A percentile compares a stretch with the other conserved stretches of the same genome.
Evolutionary conservation across 2,888 invertebrate species (phyloP).

Genomic region (Pachymerium ferrugineum): DNA sequence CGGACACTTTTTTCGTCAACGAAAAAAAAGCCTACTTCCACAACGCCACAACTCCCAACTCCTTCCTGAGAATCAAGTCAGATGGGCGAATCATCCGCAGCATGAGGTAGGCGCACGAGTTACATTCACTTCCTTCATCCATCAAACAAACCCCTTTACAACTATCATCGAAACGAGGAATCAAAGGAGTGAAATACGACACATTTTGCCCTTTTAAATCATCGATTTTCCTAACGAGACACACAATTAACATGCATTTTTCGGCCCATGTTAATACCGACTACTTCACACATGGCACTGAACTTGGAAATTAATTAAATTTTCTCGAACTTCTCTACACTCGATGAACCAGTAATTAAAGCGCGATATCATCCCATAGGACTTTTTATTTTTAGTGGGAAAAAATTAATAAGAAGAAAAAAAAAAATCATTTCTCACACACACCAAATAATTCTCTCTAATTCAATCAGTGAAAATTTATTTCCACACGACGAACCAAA

Average conservation of each 20-base stretch:
- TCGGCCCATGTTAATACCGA: not conserved
- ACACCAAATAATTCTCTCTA: no score
- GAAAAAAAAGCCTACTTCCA: constrained; percentile 99
- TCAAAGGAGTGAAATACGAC: not conserved
- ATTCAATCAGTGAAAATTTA: no score
- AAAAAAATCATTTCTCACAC: no score
- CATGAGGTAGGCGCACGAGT: constrained; percentile 67
- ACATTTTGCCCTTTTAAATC: no score
- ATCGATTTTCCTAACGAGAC: not conserved
- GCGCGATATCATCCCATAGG: no score
- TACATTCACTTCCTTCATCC: not conserved
- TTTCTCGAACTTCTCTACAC: not conserved
- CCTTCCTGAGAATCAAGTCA: constrained; percentile 93
- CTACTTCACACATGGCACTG: not conserved
- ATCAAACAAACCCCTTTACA: not conserved
- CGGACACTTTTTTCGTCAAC: constrained; percentile 99
- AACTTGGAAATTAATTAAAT: not conserved
- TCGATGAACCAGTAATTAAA: not conserved
- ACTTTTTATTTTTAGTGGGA: no score
- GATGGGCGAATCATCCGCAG: constrained; percentile 91
- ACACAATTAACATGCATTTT: not conserved
- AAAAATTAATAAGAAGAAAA: no score
- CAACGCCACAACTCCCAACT: constrained; percentile 98
- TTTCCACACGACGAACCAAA: no score
- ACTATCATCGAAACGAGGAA: not conserved